Evolutionary conservation across 1,140 invertebrate species (phyloP).

Genomic region (Metopolophium dirhodum): DNA sequence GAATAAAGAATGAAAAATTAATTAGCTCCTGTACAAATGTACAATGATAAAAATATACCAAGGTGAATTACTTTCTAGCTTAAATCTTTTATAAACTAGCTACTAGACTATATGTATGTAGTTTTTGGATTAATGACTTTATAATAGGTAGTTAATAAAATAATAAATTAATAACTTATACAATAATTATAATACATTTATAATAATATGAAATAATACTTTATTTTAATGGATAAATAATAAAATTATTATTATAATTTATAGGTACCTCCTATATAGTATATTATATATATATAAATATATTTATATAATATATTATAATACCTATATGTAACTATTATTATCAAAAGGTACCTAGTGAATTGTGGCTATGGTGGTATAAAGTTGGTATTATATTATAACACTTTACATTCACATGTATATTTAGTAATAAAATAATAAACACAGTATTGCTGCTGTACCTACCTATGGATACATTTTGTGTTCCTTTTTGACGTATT

Average conservation of each 20-base stretch:
- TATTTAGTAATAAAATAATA: background rate
- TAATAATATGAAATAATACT: background rate
- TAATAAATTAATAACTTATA: constrained; percentile 3
- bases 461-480: background rate
- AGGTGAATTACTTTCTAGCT: constrained; percentile 10
- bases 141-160: background rate
- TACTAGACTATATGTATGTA: background rate
- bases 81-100: background rate
- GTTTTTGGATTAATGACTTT: background rate
- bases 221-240: background rate
- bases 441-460: background rate
- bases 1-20: background rate
- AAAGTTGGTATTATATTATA: too few relatives aligned
- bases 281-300: too few relatives aligned
- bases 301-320: too few relatives aligned
- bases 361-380: too few relatives aligned
- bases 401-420: background rate
- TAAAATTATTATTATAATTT: too few relatives aligned
- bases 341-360: background rate
- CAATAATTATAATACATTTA: background rate
- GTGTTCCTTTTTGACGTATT: background rate
- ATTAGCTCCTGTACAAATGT: background rate
- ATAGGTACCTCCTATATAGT: too few relatives aligned
- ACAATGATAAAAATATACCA: background rate
- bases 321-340: background rate